Evolutionary conservation across 2,888 invertebrate genomes (phyloP).

Genomic region (Melipona bicolor): DNA sequence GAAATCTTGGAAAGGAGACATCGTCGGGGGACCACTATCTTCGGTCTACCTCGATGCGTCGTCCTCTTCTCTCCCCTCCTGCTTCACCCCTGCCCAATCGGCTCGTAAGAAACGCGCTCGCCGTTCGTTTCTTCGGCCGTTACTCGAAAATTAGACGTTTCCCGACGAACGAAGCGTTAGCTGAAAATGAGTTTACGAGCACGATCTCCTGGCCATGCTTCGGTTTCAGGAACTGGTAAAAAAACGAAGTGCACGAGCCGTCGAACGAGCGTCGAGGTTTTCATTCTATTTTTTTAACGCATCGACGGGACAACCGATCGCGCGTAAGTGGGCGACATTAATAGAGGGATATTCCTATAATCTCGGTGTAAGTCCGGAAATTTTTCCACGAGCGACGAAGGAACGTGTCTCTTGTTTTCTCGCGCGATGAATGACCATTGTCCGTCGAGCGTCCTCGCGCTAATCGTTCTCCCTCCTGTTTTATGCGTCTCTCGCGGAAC

Average conservation of each 20-base stretch:
- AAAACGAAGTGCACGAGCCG: not conserved
- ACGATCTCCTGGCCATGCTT: not conserved
- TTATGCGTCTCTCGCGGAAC: too few relatives aligned
- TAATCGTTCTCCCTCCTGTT: too few relatives aligned
- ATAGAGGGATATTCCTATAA: too few relatives aligned
- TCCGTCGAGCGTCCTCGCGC: too few relatives aligned
- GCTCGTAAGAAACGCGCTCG: not conserved
- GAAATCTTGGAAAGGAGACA: slow-evolving; percentile 49
- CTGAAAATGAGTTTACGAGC: not conserved
- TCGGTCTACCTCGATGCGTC: slow-evolving; percentile 30
- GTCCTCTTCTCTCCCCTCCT: slow-evolving; percentile 3
- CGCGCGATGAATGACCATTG: too few relatives aligned
- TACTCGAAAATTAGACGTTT: slow-evolving; percentile 20
- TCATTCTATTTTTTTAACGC: slow-evolving; percentile 15
- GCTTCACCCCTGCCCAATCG: not conserved
- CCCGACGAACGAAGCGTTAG: not conserved
- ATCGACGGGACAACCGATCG: not conserved
- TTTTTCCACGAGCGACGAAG: too few relatives aligned
- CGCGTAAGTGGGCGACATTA: not conserved
- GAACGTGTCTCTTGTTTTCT: too few relatives aligned
- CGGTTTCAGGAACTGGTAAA: slow-evolving; percentile 12
- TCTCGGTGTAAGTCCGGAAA: too few relatives aligned
- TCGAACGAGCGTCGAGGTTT: not conserved
- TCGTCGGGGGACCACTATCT: slow-evolving; percentile 59
- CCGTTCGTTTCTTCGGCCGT: slow-evolving; percentile 7